Evolutionary conservation across 1,140 invertebrate genomes (phyloP).

Genomic region (Heliothis subflexa): DNA sequence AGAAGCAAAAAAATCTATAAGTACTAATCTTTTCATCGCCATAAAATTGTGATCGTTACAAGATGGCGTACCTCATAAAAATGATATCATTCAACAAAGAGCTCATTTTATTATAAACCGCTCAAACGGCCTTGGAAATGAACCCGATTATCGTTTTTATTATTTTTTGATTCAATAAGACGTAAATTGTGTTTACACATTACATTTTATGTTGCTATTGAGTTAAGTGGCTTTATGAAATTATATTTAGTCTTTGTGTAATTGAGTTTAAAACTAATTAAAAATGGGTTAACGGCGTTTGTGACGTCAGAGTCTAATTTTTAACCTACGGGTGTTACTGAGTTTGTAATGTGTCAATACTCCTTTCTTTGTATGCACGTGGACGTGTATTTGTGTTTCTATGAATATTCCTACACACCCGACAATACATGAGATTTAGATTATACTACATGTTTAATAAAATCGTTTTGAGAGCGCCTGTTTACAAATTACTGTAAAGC

Average conservation of each 20-base stretch:
- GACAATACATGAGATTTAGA: too few species aligned
- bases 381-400: too few species aligned
- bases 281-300: not conserved
- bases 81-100: not conserved
- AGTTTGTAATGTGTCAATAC: not conserved
- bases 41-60: too few species aligned
- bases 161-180: slow-evolving; percentile 34
- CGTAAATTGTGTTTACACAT: slow-evolving; percentile 42
- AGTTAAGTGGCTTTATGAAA: slow-evolving; percentile 32
- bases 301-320: slow-evolving; percentile 3
- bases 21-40: too few species aligned
- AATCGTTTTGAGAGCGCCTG: too few species aligned
- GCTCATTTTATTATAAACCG: not conserved
- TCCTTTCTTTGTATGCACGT: too few species aligned
- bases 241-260: slow-evolving; percentile 19
- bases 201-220: slow-evolving; percentile 32
- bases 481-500: too few species aligned
- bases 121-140: slow-evolving; percentile 15
- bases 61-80: not conserved
- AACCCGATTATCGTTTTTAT: slow-evolving; percentile 29
- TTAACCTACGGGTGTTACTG: not conserved
- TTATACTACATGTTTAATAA: too few species aligned
- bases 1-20: too few species aligned
- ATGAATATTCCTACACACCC: too few species aligned
- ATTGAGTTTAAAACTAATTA: slow-evolving; percentile 28